These are phyloP conservation scores for Lamellibrachia satsuma DNA, from an alignment of 2,888 invertebrate species.

Conservation along the genomic window DNA sequence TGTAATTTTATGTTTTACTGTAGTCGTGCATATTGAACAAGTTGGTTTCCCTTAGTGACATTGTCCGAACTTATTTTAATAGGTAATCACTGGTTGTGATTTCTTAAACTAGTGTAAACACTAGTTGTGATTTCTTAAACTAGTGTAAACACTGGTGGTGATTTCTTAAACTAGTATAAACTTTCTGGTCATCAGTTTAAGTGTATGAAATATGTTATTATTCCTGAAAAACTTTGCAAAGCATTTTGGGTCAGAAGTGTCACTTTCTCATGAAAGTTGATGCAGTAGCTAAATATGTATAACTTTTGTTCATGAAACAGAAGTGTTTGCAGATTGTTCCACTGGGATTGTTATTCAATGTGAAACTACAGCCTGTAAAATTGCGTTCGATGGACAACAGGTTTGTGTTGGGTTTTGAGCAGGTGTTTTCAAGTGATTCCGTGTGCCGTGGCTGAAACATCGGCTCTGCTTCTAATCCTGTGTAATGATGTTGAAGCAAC, in stretches of 20 bases:
- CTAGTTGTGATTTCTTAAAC: no score
- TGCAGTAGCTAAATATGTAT: not conserved
- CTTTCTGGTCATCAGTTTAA: no score
- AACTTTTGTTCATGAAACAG: no score
- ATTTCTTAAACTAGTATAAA: no score
- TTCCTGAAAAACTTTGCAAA: not conserved
- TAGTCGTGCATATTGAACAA: not conserved
- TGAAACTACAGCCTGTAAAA: no score
- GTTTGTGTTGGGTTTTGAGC: no score
- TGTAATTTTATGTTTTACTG: not conserved
- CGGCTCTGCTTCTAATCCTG: not conserved
- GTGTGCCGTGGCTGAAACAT: not conserved
- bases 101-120: not conserved
- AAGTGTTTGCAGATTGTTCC: no score
- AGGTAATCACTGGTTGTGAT: not conserved
- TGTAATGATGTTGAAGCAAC: not conserved
- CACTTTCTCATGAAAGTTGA: not conserved
- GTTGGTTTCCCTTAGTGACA: not conserved
- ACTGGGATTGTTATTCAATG: no score
- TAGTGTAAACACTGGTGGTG: no score
- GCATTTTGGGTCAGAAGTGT: not conserved
- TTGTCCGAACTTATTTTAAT: not conserved
- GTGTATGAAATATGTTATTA: not conserved
- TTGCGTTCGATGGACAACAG: no score
- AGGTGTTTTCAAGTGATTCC: not conserved